phyloP scores from a whole-genome alignment of 2,797 vertebrate genomes.

The Ctenopoma multispine region DNA sequence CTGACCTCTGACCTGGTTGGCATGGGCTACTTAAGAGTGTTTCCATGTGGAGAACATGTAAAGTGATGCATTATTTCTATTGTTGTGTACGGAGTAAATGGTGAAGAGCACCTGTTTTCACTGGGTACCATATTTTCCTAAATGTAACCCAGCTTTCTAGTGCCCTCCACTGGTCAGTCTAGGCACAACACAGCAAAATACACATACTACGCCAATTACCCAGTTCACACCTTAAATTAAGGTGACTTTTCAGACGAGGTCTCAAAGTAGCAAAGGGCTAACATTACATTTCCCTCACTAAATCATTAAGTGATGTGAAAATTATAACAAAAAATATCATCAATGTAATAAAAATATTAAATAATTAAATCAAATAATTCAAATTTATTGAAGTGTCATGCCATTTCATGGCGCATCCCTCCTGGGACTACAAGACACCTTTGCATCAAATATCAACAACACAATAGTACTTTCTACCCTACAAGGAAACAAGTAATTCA shows the following conservation, averaged over 20 bases:
- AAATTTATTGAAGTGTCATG: no score
- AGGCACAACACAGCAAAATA: conserved; percentile 8
- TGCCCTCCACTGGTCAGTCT: conserved; percentile 69
- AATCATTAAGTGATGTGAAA: no score
- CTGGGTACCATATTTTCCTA: conserved; percentile 24
- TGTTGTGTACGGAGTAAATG: conserved; percentile 55
- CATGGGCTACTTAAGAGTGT: conserved; percentile 43
- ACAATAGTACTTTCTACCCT: no score
- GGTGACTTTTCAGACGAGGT: background rate
- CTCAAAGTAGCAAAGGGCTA: background rate
- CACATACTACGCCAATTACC: background rate
- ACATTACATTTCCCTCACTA: background rate
- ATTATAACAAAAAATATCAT: background rate
- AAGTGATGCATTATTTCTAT: conserved; percentile 68
- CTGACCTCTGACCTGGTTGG: conserved; percentile 76
- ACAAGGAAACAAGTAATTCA: no score
- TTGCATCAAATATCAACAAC: no score
- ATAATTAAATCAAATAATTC: no score
- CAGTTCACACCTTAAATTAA: background rate
- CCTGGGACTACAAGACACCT: no score
- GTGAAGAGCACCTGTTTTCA: conserved; percentile 65
- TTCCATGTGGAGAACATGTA: conserved; percentile 51
- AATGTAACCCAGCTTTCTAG: conserved; percentile 54
- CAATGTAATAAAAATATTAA: background rate
- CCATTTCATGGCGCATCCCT: no score